Base-by-base conservation (phyloP, 2,888 invertebrate species). In the Marasmarcha lunaedactyla region DNA sequence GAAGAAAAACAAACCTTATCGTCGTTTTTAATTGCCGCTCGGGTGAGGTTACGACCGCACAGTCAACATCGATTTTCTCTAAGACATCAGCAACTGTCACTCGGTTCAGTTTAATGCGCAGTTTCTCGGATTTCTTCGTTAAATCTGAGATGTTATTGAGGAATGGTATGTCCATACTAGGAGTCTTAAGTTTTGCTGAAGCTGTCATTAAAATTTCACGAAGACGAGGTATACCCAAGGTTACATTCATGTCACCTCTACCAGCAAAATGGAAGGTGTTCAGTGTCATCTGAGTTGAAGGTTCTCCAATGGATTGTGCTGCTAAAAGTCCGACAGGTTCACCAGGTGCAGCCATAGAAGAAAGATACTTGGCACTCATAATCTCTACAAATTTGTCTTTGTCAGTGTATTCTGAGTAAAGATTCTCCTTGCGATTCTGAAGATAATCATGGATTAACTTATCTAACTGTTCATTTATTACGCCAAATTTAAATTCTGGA, bases 251-350 rank as follows among this genome's bases (percentile, higher is more conserved):
- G 78, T 99, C 99, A 85, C 98, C 98, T 77, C 98, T 90, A 63
- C 99, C 99, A 55, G 99, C 99, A 71, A 99, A 99, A 67, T 99
- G 99, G 76, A 99, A 99, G 33, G 99, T 99, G 72, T 99, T 99
- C 65, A 99, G 79, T 57, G 99, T 99, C 99, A 99, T 99, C 86
- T 99, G 99, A 43, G 99, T 99, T 1, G 98, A 98, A 0, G 99
- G 99, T 73, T 99, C 99, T 42, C 99, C 99, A 45, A 99, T 92
- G 0, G 97, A 97, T 84, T 98, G 98, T 1, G 98, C 98, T 10
- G 99, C 98, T 46, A 99, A 71, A 13, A 98, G 76, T 2, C 98
- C 98, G 1, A 99, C 99, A 0, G 98, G 93, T 72, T 99, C 99
- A 0, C 99, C 99, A 0, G 98, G 95, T 15, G 89, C 88, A 14